Evolutionary conservation across 2,888 invertebrate genomes (phyloP), one percentile per base, ranked within the genome.

Genomic region (Napeogenes sylphis): DNA sequence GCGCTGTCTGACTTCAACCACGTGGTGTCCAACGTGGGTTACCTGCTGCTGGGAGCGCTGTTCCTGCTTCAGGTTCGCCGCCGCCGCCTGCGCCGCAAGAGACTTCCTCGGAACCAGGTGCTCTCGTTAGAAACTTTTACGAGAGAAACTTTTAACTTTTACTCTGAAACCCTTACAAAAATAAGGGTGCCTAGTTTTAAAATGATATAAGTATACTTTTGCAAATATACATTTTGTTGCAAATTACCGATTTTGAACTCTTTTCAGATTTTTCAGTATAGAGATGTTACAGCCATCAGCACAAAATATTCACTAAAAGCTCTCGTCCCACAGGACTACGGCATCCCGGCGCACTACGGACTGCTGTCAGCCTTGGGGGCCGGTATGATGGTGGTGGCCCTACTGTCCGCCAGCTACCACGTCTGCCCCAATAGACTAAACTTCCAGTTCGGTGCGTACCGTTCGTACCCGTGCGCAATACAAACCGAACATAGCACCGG

Each of bases 381-480:
- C 63, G 95, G 96, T 12, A 91, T 97, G 70, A 94, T 95, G 80
- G 95, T 97, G 95, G 97, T 97, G 88, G 97, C 97, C 51, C 81
- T 97, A 64, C 92, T 97, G 64, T 96, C 96, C 70, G 97, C 94
- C 69, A 95, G 95, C 82, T 97, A 97, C 86, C 97, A 97, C 85
- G 93, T 97, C 59, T 97, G 98, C 79, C 97, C 98, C 54, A 97
- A 95, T 85, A 92, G 94, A 69, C 94, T 95, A 70, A 97, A 97
- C 87, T 97, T 97, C 85, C 97, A 97, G 85, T 97, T 97, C 87
- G 97, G 97, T 97, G 51, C 67, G 75, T 57, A n/a, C 4, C 33
- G 13, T 10, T 33, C 42, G 5, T 47, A 14, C n/a, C 21, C 21
- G 21, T 21, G 21, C 21, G 21, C 21, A 14, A 4, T n/a, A 47